phyloP scores from a whole-genome alignment of 2,888 invertebrate genomes.

The Drosophila melanosoma region DNA sequence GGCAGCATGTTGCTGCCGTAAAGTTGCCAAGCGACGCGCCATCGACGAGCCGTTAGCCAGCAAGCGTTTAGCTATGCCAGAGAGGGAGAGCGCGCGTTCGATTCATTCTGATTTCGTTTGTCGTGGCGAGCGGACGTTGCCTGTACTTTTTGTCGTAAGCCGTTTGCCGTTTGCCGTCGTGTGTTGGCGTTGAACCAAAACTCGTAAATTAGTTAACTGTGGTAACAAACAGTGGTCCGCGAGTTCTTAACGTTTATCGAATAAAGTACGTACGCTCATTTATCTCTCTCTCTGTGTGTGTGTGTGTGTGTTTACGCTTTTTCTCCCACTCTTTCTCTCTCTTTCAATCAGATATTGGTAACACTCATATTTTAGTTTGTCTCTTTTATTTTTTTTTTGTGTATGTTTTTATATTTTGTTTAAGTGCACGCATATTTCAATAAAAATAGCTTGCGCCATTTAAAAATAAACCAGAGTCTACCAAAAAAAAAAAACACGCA shows the following conservation, averaged over 20 bases:
- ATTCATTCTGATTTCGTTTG: conserved; percentile 61
- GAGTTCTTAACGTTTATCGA: conserved; percentile 55
- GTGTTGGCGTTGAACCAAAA: conserved; percentile 34
- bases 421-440: conserved; percentile 25
- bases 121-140: conserved; percentile 55
- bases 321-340: conserved; percentile 18
- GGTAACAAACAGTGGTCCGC: conserved; percentile 48
- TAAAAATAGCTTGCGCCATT: conserved; percentile 44
- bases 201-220: conserved; percentile 51
- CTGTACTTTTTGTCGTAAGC: conserved; percentile 28
- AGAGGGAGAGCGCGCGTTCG: conserved; percentile 35
- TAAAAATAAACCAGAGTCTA: conserved; percentile 33
- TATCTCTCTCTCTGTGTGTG: conserved; percentile 29
- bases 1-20: conserved; percentile 26
- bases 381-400: conserved; percentile 5
- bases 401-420: conserved; percentile 18
- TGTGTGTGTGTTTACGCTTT: conserved; percentile 29
- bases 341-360: conserved; percentile 58
- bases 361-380: conserved; percentile 35
- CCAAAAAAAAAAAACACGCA: conserved; percentile 14
- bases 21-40: conserved; percentile 19
- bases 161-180: conserved; percentile 33
- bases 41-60: conserved; percentile 1
- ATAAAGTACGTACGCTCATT: conserved; percentile 13
- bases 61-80: conserved; percentile 16